Evolutionary conservation across 23 tunicate species (phyloP).

Genomic region (Oikopleura vanhoeffeni): DNA sequence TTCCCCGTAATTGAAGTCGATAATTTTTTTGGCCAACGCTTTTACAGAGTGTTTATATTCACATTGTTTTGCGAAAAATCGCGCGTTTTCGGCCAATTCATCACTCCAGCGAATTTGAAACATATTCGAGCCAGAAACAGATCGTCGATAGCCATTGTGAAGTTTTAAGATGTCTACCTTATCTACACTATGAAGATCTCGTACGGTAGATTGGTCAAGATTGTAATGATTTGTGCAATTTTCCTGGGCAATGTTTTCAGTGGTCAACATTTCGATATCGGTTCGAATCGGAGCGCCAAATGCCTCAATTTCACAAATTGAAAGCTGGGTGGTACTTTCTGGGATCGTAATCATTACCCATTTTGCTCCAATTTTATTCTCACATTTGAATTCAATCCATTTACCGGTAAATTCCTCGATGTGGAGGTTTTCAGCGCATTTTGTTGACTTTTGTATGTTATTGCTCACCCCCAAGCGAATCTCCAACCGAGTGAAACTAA

Average conservation of each 20-base stretch:
- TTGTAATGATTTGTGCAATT: no score
- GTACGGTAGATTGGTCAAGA: neutral
- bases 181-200: neutral
- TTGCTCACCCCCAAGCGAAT: neutral
- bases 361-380: neutral
- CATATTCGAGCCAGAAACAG: neutral
- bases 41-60: slow-evolving; percentile 2
- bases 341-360: slow-evolving; percentile 8
- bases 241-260: no score
- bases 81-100: neutral
- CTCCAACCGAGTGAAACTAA: neutral
- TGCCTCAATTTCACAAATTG: neutral
- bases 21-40: slow-evolving; percentile 4
- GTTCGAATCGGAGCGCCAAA: neutral
- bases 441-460: neutral
- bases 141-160: neutral
- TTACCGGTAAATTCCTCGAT: neutral
- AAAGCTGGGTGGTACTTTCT: neutral
- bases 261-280: neutral
- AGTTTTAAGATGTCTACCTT: neutral
- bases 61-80: slow-evolving; percentile 9
- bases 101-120: neutral
- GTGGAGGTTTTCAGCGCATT: neutral
- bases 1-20: slow-evolving; percentile 14
- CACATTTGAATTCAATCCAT: neutral